Percentiles rank a stretch among this genome's conserved stretches.
Evolutionary conservation across 2,888 invertebrate species (phyloP).

Genomic region (Hirtodrosophila cameraria): DNA sequence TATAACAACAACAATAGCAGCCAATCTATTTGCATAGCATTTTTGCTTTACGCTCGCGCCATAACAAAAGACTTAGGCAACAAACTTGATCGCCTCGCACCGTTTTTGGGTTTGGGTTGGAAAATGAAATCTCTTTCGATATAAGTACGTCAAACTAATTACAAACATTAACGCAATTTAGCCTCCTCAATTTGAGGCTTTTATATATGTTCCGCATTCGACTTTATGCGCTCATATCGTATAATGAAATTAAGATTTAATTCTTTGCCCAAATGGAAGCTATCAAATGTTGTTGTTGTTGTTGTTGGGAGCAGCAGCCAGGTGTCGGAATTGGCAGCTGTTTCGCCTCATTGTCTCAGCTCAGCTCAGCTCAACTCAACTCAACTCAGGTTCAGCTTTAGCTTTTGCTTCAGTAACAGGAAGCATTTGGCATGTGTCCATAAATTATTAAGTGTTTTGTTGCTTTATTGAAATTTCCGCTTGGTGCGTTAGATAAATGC

Average conservation of each 20-base stretch:
- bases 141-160: conserved; percentile 76
- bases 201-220: conserved; percentile 33
- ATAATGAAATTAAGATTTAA: conserved; percentile 53
- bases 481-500: conserved; percentile 24
- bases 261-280: conserved; percentile 71
- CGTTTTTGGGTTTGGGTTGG: conserved; percentile 39
- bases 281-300: conserved; percentile 39
- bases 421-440: conserved; percentile 63
- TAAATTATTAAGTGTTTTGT: conserved; percentile 50
- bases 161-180: conserved; percentile 72
- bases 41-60: conserved; percentile 21
- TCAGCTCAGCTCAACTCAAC: too few species aligned
- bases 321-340: conserved; percentile 67
- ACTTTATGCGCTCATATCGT: conserved; percentile 27
- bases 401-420: too few species aligned
- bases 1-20: conserved; percentile 9
- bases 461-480: conserved; percentile 46
- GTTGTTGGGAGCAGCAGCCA: conserved; percentile 53
- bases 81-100: conserved; percentile 59
- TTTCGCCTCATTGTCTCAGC: conserved; percentile 63
- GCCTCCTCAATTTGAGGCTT: conserved; percentile 35
- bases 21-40: conserved; percentile 69
- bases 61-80: conserved; percentile 71
- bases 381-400: too few species aligned
- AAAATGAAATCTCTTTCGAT: conserved; percentile 65